Conservation (phyloP, 2,113 vertebrate species). For the Brachypteracias leptosomus region DNA sequence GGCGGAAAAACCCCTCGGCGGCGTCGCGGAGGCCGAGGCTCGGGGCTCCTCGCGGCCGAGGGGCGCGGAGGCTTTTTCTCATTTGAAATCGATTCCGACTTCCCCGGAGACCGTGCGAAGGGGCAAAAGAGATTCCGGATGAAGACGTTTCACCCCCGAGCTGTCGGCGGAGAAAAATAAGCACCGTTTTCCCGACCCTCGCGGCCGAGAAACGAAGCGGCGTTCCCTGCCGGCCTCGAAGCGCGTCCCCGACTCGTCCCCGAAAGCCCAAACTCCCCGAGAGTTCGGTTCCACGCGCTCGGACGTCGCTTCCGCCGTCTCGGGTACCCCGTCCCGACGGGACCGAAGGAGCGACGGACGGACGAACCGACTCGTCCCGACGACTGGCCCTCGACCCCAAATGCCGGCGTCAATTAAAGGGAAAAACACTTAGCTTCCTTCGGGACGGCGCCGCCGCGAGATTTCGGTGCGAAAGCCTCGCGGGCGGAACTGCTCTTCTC, state of each 20-base stretch:
- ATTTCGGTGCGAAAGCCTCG: background rate
- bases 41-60: background rate
- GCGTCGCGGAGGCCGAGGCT: background rate
- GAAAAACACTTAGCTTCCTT: background rate
- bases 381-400: background rate
- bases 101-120: background rate
- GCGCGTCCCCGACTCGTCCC: accelerated
- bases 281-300: accelerated
- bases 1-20: background rate
- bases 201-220: background rate
- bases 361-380: background rate
- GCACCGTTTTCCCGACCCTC: background rate
- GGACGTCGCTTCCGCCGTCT: accelerated
- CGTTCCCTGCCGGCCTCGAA: no score
- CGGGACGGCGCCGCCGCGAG: background rate
- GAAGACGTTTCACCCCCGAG: slow-evolving; percentile 21
- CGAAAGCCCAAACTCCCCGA: background rate
- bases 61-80: background rate
- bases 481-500: slow-evolving; percentile 4
- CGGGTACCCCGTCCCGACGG: accelerated
- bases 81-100: slow-evolving; percentile 10
- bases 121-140: background rate
- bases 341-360: accelerated
- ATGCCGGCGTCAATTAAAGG: background rate
- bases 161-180: background rate